Base-by-base conservation (phyloP, 2,797 vertebrate genomes). In the Melanotaenia parkinsoni region DNA sequence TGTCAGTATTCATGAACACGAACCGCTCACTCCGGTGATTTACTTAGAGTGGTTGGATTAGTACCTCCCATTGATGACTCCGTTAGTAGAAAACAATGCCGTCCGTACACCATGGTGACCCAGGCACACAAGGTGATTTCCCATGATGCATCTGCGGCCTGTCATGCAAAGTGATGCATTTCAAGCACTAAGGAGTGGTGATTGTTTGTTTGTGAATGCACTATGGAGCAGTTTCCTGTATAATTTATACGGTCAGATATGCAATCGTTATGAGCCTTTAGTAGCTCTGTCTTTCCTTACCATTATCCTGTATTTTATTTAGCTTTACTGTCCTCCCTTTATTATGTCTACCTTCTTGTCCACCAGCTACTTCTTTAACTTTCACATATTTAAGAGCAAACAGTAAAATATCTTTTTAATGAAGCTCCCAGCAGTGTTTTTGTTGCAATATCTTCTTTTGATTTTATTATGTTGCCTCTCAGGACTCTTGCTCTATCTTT, bases 1-100 rank as follows among this genome's bases (percentile, higher is more conserved):
- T 63, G 89, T 87, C 86, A 82, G 74, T 86, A 89, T 91, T 91
- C 89, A 93, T 92, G 88, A 90, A 80, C 90, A 90, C 82, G 64
- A 70, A 83, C 76, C 75, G 78, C 90, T 88, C 85, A 86, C 77
- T 75, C 80, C 22, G 6, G 53, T 81, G 90, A 79, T 87, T 86
- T 79, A 70, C 81, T 51, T 61, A 74, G 88, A 91, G 86, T 83
- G 88, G 80, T 80, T 75, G 84, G 83, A 86, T 76, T 81, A 81
- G 70, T 57, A 70, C 56, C 74, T 70, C 57, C 66, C 61, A 75
- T 51, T 65, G 77, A 80, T 64, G 67, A 67, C 1, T 59, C 53
- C 8, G 37, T 47, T 47, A 60, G 74, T 30, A 58, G 70, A 74
- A 81, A 80, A 86, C 87, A 78, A 37, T 22, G 56, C 16, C 40